These are phyloP conservation scores for Amphipoea lucens DNA, from an alignment of 2,888 invertebrate genomes.

Conservation along the genomic window DNA sequence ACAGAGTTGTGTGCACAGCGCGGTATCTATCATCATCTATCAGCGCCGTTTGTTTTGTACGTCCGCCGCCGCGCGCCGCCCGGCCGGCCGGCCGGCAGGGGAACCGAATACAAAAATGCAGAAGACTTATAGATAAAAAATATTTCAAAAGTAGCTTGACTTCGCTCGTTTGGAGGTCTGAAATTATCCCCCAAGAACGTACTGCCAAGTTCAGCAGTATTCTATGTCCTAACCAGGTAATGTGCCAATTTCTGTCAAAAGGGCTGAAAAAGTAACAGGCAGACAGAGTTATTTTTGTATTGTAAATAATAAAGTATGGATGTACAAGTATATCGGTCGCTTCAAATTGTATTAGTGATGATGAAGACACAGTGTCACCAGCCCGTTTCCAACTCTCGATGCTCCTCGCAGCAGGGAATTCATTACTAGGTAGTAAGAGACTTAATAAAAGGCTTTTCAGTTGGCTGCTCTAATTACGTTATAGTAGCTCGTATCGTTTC, in stretches of 20 bases:
- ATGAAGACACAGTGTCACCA: not conserved
- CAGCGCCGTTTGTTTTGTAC: constrained; percentile 59
- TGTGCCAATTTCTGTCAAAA: not conserved
- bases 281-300: not conserved
- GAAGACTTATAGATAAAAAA: constrained; percentile 7
- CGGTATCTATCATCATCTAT: constrained; percentile 72
- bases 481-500: not conserved
- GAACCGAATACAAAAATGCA: not conserved
- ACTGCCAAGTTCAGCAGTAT: not conserved
- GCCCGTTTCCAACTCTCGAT: not conserved
- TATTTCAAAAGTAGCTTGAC: not conserved
- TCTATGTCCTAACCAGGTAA: not conserved
- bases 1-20: constrained; percentile 52
- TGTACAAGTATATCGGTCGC: not conserved
- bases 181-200: not conserved
- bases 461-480: too few species aligned
- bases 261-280: not conserved
- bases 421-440: not conserved
- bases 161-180: not conserved
- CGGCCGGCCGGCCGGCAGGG: not conserved
- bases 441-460: not conserved
- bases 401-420: not conserved
- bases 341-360: not conserved
- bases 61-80: not conserved
- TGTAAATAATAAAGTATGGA: not conserved